phyloP scores from a whole-genome alignment of 2,888 invertebrate genomes.

The Selenia dentaria region DNA sequence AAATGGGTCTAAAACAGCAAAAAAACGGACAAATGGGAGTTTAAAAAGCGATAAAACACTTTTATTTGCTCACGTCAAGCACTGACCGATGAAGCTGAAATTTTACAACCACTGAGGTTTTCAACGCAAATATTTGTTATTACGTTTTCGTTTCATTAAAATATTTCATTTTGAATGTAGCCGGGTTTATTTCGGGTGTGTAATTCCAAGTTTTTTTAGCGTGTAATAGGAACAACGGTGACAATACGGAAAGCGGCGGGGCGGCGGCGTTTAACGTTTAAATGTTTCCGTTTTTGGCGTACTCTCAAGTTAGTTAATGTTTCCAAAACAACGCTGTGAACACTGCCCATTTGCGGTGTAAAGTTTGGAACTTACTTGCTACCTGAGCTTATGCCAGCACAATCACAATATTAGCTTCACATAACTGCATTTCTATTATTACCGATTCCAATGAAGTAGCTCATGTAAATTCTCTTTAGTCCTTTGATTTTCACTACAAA shows the following conservation, averaged over 20 bases:
- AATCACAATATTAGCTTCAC: slow-evolving; percentile 30
- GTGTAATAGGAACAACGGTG: slow-evolving; percentile 59
- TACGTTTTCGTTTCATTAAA: slow-evolving; percentile 46
- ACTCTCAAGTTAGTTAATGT: slow-evolving; percentile 81
- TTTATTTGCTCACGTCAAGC: slow-evolving; percentile 55
- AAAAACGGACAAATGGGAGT: slow-evolving; percentile 38
- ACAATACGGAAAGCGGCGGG: slow-evolving; percentile 61
- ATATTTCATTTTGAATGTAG: slow-evolving; percentile 47
- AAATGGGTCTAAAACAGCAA: too few species aligned
- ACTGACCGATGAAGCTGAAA: slow-evolving; percentile 52
- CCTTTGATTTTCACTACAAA: slow-evolving; percentile 6
- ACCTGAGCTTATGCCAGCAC: slow-evolving; percentile 37
- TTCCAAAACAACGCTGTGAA: slow-evolving; percentile 73
- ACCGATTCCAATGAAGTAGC: not conserved
- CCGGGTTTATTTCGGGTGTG: slow-evolving; percentile 22
- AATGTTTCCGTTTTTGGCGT: slow-evolving; percentile 80
- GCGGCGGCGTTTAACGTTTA: slow-evolving; percentile 58
- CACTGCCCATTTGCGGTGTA: slow-evolving; percentile 58
- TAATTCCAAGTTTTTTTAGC: slow-evolving; percentile 58
- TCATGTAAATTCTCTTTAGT: not conserved
- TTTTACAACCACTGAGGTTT: slow-evolving; percentile 56
- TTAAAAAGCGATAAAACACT: slow-evolving; percentile 56
- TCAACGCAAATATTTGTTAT: slow-evolving; percentile 56
- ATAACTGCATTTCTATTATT: slow-evolving; percentile 24
- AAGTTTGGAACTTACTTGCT: slow-evolving; percentile 55